Conservation (phyloP, 1,140 invertebrate genomes). For the Drosophila nigromelanica region DNA sequence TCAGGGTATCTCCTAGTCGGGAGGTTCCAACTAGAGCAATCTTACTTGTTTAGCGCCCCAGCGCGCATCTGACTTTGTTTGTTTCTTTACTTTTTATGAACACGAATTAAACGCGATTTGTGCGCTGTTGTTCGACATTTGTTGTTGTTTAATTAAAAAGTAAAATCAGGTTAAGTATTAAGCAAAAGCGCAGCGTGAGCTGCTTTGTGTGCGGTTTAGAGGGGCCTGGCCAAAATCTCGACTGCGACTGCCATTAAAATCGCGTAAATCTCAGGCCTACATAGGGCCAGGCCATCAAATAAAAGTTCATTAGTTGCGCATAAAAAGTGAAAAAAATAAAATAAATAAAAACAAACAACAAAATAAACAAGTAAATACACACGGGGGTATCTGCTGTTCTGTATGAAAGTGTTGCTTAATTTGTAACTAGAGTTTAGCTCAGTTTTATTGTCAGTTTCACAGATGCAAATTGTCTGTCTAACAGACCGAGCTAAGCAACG, state of each 20-base stretch:
- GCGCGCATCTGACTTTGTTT: constrained; percentile 22
- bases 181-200: constrained; percentile 73
- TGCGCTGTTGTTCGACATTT: constrained; percentile 36
- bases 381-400: constrained; percentile 17
- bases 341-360: not conserved
- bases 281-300: constrained; percentile 51
- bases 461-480: constrained; percentile 11
- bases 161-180: constrained; percentile 74
- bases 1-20: too few relatives aligned
- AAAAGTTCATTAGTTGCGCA: constrained; percentile 68
- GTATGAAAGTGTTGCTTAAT: constrained; percentile 41
- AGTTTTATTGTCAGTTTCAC: not conserved
- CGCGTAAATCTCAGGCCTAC: constrained; percentile 62
- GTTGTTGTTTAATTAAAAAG: constrained; percentile 73
- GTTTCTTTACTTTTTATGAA: constrained; percentile 58
- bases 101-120: constrained; percentile 70
- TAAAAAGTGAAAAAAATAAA: constrained; percentile 40
- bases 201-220: constrained; percentile 2
- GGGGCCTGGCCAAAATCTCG: constrained; percentile 53
- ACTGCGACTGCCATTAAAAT: constrained; percentile 57
- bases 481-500: constrained; percentile 18
- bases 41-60: too few relatives aligned
- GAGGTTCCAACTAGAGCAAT: too few relatives aligned
- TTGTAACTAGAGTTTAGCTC: constrained; percentile 11
- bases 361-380: constrained; percentile 1